Percentiles rank a stretch among this genome's conserved stretches.
phyloP scores from a whole-genome alignment of 2,888 invertebrate species.

The Sminthurinus aureus region DNA sequence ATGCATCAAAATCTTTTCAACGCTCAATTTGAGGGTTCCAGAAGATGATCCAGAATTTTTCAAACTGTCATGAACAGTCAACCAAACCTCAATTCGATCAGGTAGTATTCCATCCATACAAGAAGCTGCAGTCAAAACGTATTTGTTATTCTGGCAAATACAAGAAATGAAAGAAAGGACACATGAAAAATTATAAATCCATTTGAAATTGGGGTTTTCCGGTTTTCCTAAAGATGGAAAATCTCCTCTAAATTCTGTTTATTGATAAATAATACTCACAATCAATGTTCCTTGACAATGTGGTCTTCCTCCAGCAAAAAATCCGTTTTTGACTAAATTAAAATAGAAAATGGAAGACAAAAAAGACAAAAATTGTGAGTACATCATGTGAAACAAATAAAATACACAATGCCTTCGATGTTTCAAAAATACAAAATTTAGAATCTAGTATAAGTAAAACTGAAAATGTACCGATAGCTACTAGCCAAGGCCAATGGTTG shows the following conservation, averaged over 20 bases:
- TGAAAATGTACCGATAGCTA: constrained; percentile 39
- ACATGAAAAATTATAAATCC: too few species aligned
- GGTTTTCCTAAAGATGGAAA: too few species aligned
- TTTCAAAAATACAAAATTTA: too few species aligned
- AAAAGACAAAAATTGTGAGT: background rate
- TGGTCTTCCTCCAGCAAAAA: constrained; percentile 46
- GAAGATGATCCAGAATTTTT: constrained; percentile 32
- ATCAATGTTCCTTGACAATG: constrained; percentile 44
- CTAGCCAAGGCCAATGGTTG: constrained; percentile 58
- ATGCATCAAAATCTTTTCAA: constrained; percentile 53
- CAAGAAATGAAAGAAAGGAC: too few species aligned
- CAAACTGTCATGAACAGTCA: constrained; percentile 57
- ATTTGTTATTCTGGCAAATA: constrained; percentile 12
- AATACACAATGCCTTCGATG: too few species aligned
- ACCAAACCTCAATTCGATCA: constrained; percentile 48
- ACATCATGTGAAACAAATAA: too few species aligned
- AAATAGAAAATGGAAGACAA: background rate
- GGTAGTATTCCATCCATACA: constrained; percentile 58
- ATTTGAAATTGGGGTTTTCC: too few species aligned
- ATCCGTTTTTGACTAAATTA: constrained; percentile 47
- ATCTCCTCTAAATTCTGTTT: background rate
- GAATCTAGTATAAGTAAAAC: too few species aligned
- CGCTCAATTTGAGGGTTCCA: constrained; percentile 41
- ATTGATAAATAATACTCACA: too few species aligned
- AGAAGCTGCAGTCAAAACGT: constrained; percentile 52